These are phyloP conservation scores for Nomada ruficornis DNA, from an alignment of 2,888 invertebrate genomes.

Conservation along the genomic window DNA sequence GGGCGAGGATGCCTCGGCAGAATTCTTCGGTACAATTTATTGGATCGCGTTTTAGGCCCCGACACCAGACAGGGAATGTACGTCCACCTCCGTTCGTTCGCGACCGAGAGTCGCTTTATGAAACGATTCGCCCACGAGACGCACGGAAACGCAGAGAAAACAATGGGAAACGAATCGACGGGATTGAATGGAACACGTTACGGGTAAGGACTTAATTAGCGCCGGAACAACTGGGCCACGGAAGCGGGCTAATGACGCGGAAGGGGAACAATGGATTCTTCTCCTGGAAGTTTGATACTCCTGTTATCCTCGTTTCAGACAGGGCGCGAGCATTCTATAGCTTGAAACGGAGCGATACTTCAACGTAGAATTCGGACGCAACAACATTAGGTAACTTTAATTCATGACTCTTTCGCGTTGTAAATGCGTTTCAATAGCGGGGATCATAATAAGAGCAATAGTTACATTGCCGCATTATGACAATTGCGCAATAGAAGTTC, in stretches of 20 bases:
- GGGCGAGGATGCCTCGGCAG: constrained; percentile 23
- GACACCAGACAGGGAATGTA: constrained; percentile 65
- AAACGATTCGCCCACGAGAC: not conserved
- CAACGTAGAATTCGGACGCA: too few relatives aligned
- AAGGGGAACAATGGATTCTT: constrained; percentile 29
- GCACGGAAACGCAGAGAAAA: not conserved
- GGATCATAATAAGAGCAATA: too few relatives aligned
- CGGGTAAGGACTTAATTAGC: constrained; percentile 46
- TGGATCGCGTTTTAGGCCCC: constrained; percentile 57
- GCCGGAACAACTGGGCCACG: constrained; percentile 9
- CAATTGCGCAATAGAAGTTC: too few relatives aligned
- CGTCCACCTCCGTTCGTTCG: constrained; percentile 71
- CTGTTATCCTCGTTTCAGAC: not conserved
- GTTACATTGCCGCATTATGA: too few relatives aligned
- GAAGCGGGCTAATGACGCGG: constrained; percentile 32
- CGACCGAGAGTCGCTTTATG: not conserved
- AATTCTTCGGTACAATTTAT: constrained; percentile 64
- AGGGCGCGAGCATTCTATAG: not conserved
- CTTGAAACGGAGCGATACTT: too few relatives aligned
- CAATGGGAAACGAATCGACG: constrained; percentile 23
- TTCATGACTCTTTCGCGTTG: too few relatives aligned
- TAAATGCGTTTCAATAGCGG: too few relatives aligned
- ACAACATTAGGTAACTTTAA: too few relatives aligned
- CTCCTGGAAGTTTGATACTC: not conserved
- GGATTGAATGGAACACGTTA: constrained; percentile 11